Conservation (phyloP, 2,888 invertebrate species). For the Venusia cambrica region DNA sequence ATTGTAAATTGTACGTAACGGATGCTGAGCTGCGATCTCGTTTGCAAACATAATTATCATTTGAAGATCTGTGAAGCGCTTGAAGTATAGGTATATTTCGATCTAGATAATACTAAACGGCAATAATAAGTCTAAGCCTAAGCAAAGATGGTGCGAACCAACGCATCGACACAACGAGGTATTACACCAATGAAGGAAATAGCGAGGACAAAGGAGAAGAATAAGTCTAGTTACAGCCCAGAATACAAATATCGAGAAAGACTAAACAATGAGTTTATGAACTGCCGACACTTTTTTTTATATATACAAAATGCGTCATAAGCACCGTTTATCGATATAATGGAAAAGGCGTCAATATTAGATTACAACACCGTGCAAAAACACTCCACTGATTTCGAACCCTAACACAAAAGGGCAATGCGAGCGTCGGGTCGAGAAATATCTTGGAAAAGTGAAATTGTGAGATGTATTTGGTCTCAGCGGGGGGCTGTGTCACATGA, state of each 20-base stretch:
- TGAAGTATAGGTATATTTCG: no score
- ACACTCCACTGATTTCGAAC: slow-evolving; percentile 32
- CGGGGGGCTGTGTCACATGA: slow-evolving; percentile 63
- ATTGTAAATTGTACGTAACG: slow-evolving; percentile 74
- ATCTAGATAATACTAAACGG: no score
- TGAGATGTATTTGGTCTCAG: slow-evolving; percentile 35
- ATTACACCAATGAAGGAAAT: no score
- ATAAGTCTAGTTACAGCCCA: no score
- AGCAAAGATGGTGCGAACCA: no score
- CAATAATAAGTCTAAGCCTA: no score
- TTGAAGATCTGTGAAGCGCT: slow-evolving; percentile 23
- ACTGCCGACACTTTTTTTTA: no score
- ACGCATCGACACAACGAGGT: no score
- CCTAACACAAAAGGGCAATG: slow-evolving; percentile 34
- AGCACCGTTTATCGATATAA: slow-evolving; percentile 13
- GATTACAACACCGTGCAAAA: slow-evolving; percentile 30
- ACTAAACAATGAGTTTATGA: no score
- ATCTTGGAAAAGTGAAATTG: slow-evolving; percentile 36
- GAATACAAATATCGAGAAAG: no score
- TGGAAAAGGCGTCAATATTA: slow-evolving; percentile 26
- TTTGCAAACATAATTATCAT: slow-evolving; percentile 50
- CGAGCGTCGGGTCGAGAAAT: slow-evolving; percentile 28
- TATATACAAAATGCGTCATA: no score
- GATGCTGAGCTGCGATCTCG: slow-evolving; percentile 45
- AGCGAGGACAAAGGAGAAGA: no score